A percentile compares a stretch with the other conserved stretches of the same genome.
phyloP scores from a whole-genome alignment of 2,113 vertebrate genomes.

The Oceanodroma tethys region DNA sequence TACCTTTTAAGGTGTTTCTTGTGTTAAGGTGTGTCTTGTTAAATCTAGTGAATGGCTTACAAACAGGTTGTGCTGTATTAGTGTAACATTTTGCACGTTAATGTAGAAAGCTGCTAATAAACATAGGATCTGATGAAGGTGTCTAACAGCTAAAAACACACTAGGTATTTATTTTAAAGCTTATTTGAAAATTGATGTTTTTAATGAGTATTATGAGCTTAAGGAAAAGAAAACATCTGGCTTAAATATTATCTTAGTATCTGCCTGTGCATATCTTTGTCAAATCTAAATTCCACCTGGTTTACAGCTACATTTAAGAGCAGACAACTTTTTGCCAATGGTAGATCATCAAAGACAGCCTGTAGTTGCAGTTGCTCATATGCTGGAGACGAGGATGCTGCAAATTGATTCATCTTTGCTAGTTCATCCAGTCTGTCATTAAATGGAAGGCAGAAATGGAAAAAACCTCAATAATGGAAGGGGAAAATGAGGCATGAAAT shows the following conservation, averaged over 20 bases:
- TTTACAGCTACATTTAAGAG: background rate
- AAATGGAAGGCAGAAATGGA: background rate
- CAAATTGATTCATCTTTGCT: background rate
- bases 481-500: background rate
- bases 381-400: background rate
- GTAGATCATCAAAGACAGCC: background rate
- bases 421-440: background rate
- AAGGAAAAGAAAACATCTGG: background rate
- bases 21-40: background rate
- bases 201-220: background rate
- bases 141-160: background rate
- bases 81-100: background rate
- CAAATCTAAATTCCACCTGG: background rate
- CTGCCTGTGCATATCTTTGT: background rate
- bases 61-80: background rate
- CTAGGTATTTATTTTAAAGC: background rate
- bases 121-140: background rate
- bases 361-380: background rate
- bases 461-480: background rate
- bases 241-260: background rate
- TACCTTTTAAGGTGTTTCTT: background rate
- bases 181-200: background rate
- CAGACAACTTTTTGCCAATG: background rate
- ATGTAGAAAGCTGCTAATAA: background rate
- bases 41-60: background rate